Percentiles rank a stretch among this genome's conserved stretches.
These are phyloP conservation scores for Alauda arvensis DNA, from an alignment of 2,797 vertebrate species.

Conservation along the genomic window DNA sequence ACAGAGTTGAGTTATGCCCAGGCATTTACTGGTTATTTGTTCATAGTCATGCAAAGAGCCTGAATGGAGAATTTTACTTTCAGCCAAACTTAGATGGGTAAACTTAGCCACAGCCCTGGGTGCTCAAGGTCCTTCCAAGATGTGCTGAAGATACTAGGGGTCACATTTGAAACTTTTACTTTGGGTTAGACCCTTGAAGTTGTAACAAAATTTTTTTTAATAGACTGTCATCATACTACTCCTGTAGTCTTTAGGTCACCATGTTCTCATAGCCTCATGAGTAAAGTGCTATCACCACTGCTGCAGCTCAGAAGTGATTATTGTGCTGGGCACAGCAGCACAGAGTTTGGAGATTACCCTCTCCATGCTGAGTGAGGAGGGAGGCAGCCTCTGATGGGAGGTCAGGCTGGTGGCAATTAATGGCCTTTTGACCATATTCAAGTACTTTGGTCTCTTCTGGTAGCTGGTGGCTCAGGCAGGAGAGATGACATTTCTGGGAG, in stretches of 20 bases:
- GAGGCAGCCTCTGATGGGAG: neutral
- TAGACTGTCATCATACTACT: neutral
- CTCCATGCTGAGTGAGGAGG: neutral
- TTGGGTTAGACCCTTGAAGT: neutral
- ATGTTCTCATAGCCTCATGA: neutral
- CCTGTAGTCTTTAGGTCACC: neutral
- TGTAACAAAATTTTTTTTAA: neutral
- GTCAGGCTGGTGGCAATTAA: slow-evolving; percentile 4
- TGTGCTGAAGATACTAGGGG: neutral
- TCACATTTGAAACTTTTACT: neutral
- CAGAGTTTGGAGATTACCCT: neutral
- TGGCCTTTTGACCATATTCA: slow-evolving; percentile 4
- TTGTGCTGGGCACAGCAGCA: neutral
- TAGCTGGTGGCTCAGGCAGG: neutral
- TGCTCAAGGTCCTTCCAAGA: neutral
- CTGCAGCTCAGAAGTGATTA: neutral
- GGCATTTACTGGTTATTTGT: neutral
- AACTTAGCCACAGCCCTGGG: neutral
- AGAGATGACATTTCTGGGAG: slow-evolving; percentile 13
- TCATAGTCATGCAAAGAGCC: neutral
- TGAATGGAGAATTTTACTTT: neutral
- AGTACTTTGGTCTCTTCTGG: neutral
- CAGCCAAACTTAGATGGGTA: neutral
- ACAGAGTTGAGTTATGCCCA: slow-evolving; percentile 8
- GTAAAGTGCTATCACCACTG: neutral